Base-by-base conservation (phyloP, 1,140 invertebrate species). In the Medauroidea extradentata region DNA sequence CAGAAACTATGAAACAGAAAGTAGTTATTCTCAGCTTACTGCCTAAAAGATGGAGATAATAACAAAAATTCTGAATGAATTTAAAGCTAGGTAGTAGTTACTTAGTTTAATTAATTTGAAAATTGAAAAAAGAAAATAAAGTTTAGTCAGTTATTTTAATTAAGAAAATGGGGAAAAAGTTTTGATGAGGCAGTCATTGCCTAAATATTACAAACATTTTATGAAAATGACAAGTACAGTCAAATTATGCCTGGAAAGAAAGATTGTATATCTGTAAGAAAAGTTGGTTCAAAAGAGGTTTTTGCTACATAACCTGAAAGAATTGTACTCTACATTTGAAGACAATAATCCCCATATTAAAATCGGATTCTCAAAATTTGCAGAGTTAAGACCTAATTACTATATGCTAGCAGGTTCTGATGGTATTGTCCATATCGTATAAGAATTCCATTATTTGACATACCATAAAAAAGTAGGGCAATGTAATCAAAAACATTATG, bases 261-360 rank as follows among this genome's bases (percentile, higher is more conserved):
- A 54, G 67, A 68, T 56, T 64, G 38, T 11, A 42, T 65, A 13
- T 63, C 62, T 68, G n/a, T n/a, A 14, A 61, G 60, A 50, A 54
- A 56, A 2, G 41, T 60, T 53, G 55, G 58, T 59, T 19, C 66
- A 67, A 55, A 68, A 69, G 24, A 48, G 29, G 11, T 11, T 34
- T 34, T 4, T 69, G n/a, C 59, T 68, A n/a, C 41, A 48, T 50
- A 69, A 71, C 60, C 27, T 68, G 7, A 61, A 62, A 43, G 60
- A 66, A 27, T 23, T 63, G 34, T 58, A 70, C 59, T 18, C 21
- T 19, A 14, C 39, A 21, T 71, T 71, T 57, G 34, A 16, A 5
- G 25, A 60, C 27, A 61, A 65, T 46, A 59, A 60, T 60, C 41
- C 66, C 14, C 42, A 66, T 11, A 9, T 59, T 4, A 56, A 63